phyloP scores from a whole-genome alignment of 2,888 invertebrate genomes.

The Rosalia funebris region DNA sequence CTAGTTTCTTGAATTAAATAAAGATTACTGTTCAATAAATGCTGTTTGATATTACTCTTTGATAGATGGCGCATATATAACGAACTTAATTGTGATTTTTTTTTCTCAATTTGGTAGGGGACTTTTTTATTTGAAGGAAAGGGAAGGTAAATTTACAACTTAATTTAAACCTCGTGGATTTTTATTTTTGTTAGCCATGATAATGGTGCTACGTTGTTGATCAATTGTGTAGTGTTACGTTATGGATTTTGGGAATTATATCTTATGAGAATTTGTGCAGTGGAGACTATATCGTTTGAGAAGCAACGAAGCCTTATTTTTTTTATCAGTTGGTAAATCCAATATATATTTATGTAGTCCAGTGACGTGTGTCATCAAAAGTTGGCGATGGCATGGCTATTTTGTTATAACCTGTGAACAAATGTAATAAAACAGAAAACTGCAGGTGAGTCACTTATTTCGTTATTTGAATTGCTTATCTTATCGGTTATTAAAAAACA shows the following conservation, averaged over 20 bases:
- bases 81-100: too few species aligned
- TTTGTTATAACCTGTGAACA: conserved; percentile 50
- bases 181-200: too few species aligned
- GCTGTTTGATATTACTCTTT: too few species aligned
- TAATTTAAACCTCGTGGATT: too few species aligned
- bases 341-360: conserved; percentile 29
- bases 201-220: too few species aligned
- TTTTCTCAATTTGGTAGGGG: too few species aligned
- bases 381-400: conserved; percentile 51
- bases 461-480: conserved; percentile 31
- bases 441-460: conserved; percentile 50
- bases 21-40: too few species aligned
- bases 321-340: conserved; percentile 31
- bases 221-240: too few species aligned
- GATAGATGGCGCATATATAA: too few species aligned
- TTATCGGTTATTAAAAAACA: conserved; percentile 34
- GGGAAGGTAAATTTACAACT: too few species aligned
- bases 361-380: conserved; percentile 50
- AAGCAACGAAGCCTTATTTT: conserved; percentile 13
- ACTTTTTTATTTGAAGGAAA: too few species aligned
- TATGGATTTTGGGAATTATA: conserved; percentile 26
- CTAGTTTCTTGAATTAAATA: too few species aligned
- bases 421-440: conserved; percentile 50
- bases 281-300: conserved; percentile 22
- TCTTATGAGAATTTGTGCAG: conserved; percentile 22